phyloP scores from a whole-genome alignment of 2,888 invertebrate species.

The Lepidocyrtoides sp. region DNA sequence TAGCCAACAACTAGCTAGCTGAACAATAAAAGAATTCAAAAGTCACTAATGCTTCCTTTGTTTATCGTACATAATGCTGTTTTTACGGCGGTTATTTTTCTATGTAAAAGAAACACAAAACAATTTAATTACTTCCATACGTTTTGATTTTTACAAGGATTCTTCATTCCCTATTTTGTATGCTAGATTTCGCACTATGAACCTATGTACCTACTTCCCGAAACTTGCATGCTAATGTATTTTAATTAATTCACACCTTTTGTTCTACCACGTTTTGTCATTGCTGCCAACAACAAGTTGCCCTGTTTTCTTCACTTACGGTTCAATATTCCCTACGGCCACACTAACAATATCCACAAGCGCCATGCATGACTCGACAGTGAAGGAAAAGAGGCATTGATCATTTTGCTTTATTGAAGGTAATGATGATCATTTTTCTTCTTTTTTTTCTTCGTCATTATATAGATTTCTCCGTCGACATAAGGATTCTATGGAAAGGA shows the following conservation, averaged over 20 bases:
- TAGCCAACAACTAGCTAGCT: neutral
- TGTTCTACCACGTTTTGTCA: neutral
- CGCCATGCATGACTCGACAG: neutral
- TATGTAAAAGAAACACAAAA: neutral
- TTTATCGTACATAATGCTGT: neutral
- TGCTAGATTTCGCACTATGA: neutral
- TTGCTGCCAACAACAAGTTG: neutral
- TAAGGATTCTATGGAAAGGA: neutral
- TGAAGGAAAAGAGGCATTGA: neutral
- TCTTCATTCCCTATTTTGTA: neutral
- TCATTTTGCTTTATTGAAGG: neutral
- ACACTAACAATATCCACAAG: neutral
- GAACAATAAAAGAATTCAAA: neutral
- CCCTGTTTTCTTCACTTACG: neutral
- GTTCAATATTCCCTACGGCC: neutral
- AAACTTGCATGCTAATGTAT: slow-evolving; percentile 34
- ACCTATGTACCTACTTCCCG: too few relatives aligned
- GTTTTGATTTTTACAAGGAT: neutral
- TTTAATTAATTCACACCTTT: neutral
- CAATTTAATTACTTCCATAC: neutral
- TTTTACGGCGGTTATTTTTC: neutral
- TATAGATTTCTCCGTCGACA: neutral
- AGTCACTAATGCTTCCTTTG: slow-evolving; percentile 11
- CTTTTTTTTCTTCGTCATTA: too few relatives aligned
- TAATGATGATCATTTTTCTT: neutral